These are phyloP conservation scores for Drosophila yooni DNA, from an alignment of 2,888 invertebrate genomes.

Conservation along the genomic window DNA sequence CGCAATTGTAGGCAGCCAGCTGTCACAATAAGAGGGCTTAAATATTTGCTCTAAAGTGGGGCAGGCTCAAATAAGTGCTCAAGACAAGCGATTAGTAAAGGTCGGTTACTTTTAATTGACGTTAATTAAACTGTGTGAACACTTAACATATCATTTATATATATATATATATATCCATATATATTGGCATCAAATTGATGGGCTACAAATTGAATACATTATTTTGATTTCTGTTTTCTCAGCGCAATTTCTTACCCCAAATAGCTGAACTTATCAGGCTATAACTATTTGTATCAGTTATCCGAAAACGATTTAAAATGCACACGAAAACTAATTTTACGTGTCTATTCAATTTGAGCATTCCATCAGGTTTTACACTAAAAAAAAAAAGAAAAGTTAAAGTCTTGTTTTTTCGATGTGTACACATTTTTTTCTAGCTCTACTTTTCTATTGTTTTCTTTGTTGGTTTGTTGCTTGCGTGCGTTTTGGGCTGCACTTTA, in stretches of 20 bases:
- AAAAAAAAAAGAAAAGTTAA: background rate
- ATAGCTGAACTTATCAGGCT: too few species aligned
- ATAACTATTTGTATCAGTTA: background rate
- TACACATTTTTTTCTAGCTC: conserved; percentile 11
- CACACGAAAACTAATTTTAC: background rate
- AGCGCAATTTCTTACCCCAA: background rate
- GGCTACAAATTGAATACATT: accelerated
- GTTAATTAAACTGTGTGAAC: background rate
- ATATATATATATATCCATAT: background rate
- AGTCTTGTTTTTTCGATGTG: background rate
- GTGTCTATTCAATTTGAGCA: background rate
- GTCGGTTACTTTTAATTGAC: background rate
- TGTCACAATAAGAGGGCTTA: background rate
- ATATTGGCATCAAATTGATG: background rate
- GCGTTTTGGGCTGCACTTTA: conserved; percentile 19
- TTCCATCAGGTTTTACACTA: background rate
- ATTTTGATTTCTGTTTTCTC: background rate
- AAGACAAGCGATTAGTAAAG: background rate
- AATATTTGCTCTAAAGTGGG: background rate
- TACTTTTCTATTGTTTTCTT: conserved; percentile 12
- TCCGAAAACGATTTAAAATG: background rate
- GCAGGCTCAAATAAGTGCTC: background rate
- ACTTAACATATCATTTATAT: background rate
- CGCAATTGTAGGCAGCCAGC: background rate
- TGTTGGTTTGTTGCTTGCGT: conserved; percentile 15